phyloP scores from a whole-genome alignment of 2,113 vertebrate genomes.

The Cavia aperea region DNA sequence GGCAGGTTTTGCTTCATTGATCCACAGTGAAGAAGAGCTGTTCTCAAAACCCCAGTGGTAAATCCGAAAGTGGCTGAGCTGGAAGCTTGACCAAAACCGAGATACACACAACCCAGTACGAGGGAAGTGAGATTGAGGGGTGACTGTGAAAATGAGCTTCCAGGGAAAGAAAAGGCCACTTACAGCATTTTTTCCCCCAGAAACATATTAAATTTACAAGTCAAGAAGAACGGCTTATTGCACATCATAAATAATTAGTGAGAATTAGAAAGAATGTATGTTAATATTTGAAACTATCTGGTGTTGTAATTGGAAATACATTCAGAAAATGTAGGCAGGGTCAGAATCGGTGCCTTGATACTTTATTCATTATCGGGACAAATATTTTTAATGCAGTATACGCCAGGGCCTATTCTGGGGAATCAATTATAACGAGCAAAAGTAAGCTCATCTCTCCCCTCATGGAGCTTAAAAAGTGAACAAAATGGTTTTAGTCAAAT shows the following conservation, averaged over 20 bases:
- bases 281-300: background rate
- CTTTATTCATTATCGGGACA: background rate
- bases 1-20: background rate
- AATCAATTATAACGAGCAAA: accelerated
- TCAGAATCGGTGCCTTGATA: accelerated
- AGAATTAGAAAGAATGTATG: background rate
- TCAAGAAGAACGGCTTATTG: background rate
- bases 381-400: background rate
- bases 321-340: background rate
- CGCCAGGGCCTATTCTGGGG: background rate
- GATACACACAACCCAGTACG: background rate
- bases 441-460: background rate
- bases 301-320: background rate
- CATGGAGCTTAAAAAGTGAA: accelerated
- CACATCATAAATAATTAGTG: background rate
- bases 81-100: background rate
- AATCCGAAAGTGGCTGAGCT: background rate
- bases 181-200: background rate
- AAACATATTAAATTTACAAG: background rate
- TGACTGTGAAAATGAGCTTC: background rate
- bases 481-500: background rate
- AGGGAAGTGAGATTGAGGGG: background rate
- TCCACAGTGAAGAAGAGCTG: background rate
- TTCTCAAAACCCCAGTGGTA: background rate
- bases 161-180: background rate